Base-by-base conservation (phyloP, 2,888 invertebrate species). In the Acrocyrtus sp. region DNA sequence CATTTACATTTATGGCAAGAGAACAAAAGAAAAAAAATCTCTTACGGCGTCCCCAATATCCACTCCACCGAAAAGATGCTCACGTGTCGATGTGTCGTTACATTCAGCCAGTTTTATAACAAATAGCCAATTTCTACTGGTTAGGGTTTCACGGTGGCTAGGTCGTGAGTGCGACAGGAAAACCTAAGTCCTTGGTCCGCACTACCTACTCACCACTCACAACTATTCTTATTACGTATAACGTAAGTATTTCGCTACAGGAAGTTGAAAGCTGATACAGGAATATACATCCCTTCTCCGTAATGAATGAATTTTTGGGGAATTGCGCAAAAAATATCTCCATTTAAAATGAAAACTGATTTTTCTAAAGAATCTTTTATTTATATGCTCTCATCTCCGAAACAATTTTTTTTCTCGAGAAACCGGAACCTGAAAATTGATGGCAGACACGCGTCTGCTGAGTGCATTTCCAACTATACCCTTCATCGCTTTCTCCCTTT, bases 341-440 rank as follows among this genome's bases (percentile, higher is more conserved):
- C n/a, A n/a, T n/a, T n/a, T n/a, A n/a, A n/a, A n/a, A n/a, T n/a
- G n/a, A n/a, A n/a, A n/a, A n/a, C n/a, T n/a, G n/a, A n/a, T n/a
- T n/a, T n/a, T n/a, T n/a, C n/a, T n/a, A n/a, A n/a, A n/a, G n/a
- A n/a, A n/a, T n/a, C n/a, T n/a, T n/a, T n/a, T n/a, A n/a, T n/a
- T n/a, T n/a, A n/a, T n/a, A n/a, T n/a, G n/a, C n/a, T n/a, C n/a
- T n/a, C n/a, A n/a, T n/a, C n/a, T n/a, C n/a, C n/a, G n/a, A n/a
- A n/a, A n/a, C n/a, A n/a, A n/a, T n/a, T n/a, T n/a, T n/a, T n/a
- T n/a, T n/a, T n/a, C n/a, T n/a, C n/a, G n/a, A n/a, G n/a, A n/a
- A n/a, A 78, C 78, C 81, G 81, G 81, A 81, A 81, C 78, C 77
- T 72, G 76, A 68, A 78, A 78, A 81, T 81, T 81, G 81, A 81